Conservation (phyloP, 2,113 vertebrate species). For the Chrysochloris asiatica region DNA sequence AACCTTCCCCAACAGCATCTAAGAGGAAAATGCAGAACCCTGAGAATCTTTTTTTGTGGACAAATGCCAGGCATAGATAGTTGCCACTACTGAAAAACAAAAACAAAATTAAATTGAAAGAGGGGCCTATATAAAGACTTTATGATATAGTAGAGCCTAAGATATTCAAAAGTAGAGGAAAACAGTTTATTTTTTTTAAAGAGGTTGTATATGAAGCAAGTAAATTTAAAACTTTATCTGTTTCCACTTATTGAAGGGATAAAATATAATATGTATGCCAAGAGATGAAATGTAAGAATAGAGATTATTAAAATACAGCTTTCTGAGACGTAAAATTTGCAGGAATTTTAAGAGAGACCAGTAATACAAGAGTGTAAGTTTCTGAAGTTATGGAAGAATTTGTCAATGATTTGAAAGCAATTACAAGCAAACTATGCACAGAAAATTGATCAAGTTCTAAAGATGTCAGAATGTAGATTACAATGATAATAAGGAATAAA, state of each 20-base stretch:
- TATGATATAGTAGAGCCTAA: not conserved
- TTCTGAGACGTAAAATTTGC: not conserved
- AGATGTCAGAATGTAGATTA: not conserved
- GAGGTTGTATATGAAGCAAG: not conserved
- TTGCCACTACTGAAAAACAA: not conserved
- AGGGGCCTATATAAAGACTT: not conserved
- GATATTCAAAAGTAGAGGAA: not conserved
- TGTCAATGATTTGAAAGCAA: constrained; percentile 33
- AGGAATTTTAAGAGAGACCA: not conserved
- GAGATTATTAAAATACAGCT: constrained; percentile 30
- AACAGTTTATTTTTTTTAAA: not conserved
- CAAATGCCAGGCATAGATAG: not conserved
- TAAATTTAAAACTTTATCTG: constrained; percentile 9
- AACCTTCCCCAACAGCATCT: not conserved
- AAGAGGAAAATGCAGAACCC: not conserved
- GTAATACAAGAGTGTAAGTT: not conserved
- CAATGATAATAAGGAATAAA: not conserved
- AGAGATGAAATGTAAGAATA: not conserved
- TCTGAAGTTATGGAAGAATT: not conserved
- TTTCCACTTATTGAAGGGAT: not conserved
- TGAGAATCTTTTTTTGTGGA: not conserved
- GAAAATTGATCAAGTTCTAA: not conserved
- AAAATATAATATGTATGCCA: not conserved
- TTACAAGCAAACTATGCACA: not conserved
- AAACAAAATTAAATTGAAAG: not conserved